These are phyloP conservation scores for Platyscapa corneri DNA, from an alignment of 1,140 invertebrate genomes.

Conservation along the genomic window DNA sequence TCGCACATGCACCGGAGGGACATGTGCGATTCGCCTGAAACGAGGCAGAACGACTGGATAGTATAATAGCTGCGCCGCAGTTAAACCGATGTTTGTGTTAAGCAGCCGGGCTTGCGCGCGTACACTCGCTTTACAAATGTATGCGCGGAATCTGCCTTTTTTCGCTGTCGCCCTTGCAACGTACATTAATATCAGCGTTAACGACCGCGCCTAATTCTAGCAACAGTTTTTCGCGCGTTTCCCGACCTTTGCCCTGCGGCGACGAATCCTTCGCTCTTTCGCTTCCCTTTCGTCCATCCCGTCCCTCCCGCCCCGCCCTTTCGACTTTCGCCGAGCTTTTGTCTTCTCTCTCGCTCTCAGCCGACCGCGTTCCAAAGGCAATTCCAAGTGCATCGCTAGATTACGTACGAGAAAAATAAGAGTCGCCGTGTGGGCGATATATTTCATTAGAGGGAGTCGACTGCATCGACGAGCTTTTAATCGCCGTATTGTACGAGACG, in stretches of 20 bases:
- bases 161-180: conserved; percentile 30
- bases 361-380: conserved; percentile 41
- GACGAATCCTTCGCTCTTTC: not conserved
- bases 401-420: conserved; percentile 5
- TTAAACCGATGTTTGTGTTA: not conserved
- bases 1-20: not conserved
- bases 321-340: conserved; percentile 13
- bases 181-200: conserved; percentile 58
- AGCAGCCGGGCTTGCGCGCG: not conserved
- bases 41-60: conserved; percentile 6
- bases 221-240: conserved; percentile 51
- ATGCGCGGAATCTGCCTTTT: conserved; percentile 30
- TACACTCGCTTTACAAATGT: not conserved
- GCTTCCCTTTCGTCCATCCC: conserved; percentile 50
- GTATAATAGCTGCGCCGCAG: conserved; percentile 11
- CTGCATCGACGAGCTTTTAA: conserved; percentile 1
- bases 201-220: conserved; percentile 56
- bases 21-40: conserved; percentile 36
- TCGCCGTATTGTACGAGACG: too few species aligned
- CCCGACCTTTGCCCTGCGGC: conserved; percentile 47
- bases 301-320: conserved; percentile 40
- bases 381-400: conserved; percentile 41
- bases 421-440: conserved; percentile 24
- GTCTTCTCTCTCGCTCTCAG: conserved; percentile 34
- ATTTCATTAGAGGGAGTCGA: conserved; percentile 49